phyloP scores from a whole-genome alignment of 2,888 invertebrate species.

The Aplocera efformata region DNA sequence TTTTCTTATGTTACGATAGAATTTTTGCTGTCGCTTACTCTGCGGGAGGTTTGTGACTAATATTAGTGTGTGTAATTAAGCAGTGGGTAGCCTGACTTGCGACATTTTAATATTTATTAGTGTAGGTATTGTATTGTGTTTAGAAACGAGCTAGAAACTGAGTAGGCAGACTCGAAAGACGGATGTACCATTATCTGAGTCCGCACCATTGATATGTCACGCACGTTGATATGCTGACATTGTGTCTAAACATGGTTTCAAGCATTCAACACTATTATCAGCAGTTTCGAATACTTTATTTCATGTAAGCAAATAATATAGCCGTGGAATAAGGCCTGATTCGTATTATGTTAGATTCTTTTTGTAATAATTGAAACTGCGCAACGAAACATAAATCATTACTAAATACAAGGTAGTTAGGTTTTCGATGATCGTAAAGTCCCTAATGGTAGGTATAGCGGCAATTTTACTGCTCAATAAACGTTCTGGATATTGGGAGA shows the following conservation, averaged over 20 bases:
- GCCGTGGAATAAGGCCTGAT: not conserved
- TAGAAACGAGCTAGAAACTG: constrained; percentile 29
- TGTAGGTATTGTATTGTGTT: constrained; percentile 25
- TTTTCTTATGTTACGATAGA: not conserved
- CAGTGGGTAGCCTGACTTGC: constrained; percentile 15
- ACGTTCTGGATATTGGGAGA: constrained; percentile 17
- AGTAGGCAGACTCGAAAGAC: constrained; percentile 37
- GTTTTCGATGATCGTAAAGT: too few relatives aligned
- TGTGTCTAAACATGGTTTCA: too few relatives aligned
- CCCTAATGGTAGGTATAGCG: constrained; percentile 9
- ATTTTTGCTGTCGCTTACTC: constrained; percentile 6
- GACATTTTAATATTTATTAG: too few relatives aligned
- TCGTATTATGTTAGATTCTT: not conserved
- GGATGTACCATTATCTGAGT: constrained; percentile 56
- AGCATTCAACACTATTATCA: constrained; percentile 49
- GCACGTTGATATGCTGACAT: constrained; percentile 51
- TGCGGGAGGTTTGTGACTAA: constrained; percentile 19
- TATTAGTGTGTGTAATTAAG: constrained; percentile 18
- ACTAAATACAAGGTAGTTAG: too few relatives aligned
- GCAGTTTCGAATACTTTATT: constrained; percentile 27
- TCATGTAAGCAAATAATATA: constrained; percentile 6
- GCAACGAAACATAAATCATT: too few relatives aligned
- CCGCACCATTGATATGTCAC: constrained; percentile 61
- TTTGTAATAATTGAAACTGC: too few relatives aligned
- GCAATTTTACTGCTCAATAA: constrained; percentile 15